These are phyloP conservation scores for Tetrapedia diversipes DNA, from an alignment of 2,888 invertebrate species.

Conservation along the genomic window DNA sequence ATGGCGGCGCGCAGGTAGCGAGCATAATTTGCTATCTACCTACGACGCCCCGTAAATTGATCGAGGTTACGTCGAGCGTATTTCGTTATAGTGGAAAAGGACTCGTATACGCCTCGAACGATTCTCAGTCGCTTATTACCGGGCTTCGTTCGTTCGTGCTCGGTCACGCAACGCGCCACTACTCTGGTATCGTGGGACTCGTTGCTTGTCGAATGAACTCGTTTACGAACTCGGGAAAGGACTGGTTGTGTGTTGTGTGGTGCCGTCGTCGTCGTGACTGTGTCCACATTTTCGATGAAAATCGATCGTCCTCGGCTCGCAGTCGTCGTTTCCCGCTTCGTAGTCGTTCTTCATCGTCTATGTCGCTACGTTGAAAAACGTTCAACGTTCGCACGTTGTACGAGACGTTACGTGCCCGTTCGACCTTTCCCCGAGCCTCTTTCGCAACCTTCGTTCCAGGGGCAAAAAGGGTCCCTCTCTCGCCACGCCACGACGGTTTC, in stretches of 20 bases:
- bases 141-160: slow-evolving; percentile 54
- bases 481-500: slow-evolving; percentile 20
- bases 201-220: slow-evolving; percentile 55
- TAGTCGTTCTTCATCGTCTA: slow-evolving; percentile 44
- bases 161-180: slow-evolving; percentile 65
- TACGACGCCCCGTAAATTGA: slow-evolving; percentile 56
- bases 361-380: slow-evolving; percentile 53
- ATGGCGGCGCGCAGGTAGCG: slow-evolving; percentile 47
- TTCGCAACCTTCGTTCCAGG: slow-evolving; percentile 65
- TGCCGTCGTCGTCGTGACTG: slow-evolving; percentile 41
- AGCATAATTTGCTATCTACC: slow-evolving; percentile 54
- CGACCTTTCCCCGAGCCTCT: slow-evolving; percentile 67
- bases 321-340: slow-evolving; percentile 26
- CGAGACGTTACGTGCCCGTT: slow-evolving; percentile 67
- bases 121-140: slow-evolving; percentile 68
- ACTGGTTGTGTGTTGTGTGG: slow-evolving; percentile 12
- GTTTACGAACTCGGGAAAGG: slow-evolving; percentile 56
- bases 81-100: slow-evolving; percentile 51
- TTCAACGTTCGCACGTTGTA: slow-evolving; percentile 43
- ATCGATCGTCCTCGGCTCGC: slow-evolving; percentile 64
- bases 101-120: slow-evolving; percentile 56
- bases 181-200: slow-evolving; percentile 65
- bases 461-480: slow-evolving; percentile 65
- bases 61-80: slow-evolving; percentile 52
- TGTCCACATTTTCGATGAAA: slow-evolving; percentile 66